phyloP scores from a whole-genome alignment of 1,140 invertebrate species.

The Platorchestia sp. region DNA sequence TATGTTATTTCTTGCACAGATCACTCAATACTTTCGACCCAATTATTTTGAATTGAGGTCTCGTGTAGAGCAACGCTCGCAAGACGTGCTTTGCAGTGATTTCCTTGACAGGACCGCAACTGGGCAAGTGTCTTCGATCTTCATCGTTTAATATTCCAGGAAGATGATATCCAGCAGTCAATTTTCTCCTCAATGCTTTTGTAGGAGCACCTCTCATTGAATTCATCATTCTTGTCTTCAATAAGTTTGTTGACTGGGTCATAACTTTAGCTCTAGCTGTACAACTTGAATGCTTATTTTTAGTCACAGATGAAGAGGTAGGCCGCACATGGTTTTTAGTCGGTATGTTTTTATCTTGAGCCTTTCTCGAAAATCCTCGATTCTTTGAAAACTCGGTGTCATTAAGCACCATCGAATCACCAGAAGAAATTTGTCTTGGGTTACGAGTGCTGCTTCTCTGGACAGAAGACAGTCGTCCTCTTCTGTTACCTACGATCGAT shows the following conservation, averaged over 20 bases:
- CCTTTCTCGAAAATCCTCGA: neutral
- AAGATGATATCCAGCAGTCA: neutral
- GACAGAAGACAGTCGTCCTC: neutral
- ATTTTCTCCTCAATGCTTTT: neutral
- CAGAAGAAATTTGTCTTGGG: neutral
- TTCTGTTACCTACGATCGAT: neutral
- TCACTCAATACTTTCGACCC: neutral
- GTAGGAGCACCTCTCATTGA: neutral
- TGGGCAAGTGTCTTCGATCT: neutral
- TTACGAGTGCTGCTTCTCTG: neutral
- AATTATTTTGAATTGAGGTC: conserved; percentile 42
- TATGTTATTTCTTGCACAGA: neutral
- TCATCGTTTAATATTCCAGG: neutral
- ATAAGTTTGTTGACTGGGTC: neutral
- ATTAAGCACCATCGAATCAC: neutral
- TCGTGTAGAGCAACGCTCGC: neutral
- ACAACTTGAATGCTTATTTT: neutral
- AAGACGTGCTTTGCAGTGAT: neutral
- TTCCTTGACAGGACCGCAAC: conserved; percentile 16
- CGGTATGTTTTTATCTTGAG: neutral
- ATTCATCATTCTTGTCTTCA: neutral
- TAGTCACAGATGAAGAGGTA: neutral
- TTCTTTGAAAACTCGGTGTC: neutral
- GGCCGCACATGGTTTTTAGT: neutral
- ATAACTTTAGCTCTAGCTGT: neutral